Conservation (phyloP, 35 echinoderm and acorn worm genomes). For the Antedon bifida region DNA sequence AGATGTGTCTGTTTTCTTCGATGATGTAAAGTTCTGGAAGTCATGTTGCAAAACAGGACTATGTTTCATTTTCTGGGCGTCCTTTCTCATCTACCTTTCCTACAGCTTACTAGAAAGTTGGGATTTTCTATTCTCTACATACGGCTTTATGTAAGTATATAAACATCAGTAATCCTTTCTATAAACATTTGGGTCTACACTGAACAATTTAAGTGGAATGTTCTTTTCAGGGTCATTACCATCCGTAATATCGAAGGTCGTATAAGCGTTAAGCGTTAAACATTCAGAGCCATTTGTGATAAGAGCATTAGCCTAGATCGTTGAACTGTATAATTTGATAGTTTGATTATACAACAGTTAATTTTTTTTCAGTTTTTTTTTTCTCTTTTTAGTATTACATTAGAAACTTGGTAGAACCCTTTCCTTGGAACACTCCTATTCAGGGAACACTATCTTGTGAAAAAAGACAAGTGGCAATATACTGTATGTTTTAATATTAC, state of each 20-base stretch:
- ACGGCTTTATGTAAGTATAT: constrained; percentile 93
- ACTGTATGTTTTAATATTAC: no score
- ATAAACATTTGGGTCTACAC: no score
- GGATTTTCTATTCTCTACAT: constrained; percentile 62
- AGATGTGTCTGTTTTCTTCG: constrained; percentile 22
- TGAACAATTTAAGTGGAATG: background rate
- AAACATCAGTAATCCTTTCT: background rate
- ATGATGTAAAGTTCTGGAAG: constrained; percentile 22
- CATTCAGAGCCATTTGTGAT: no score
- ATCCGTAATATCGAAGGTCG: background rate
- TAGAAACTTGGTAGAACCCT: no score
- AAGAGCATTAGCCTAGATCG: no score
- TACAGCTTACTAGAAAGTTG: constrained; percentile 64
- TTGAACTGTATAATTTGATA: no score
- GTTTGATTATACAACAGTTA: no score
- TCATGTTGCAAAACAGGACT: constrained; percentile 12
- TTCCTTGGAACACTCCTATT: no score
- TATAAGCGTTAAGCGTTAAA: background rate
- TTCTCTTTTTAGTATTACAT: no score
- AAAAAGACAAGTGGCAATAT: no score
- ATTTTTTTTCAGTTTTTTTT: no score
- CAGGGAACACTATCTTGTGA: no score
- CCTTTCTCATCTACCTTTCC: constrained; percentile 49
- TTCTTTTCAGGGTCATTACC: background rate
- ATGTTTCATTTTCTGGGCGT: constrained; percentile 37